These are phyloP conservation scores for Hippoglossus stenolepis DNA, from an alignment of 2,113 vertebrate species.

Conservation along the genomic window DNA sequence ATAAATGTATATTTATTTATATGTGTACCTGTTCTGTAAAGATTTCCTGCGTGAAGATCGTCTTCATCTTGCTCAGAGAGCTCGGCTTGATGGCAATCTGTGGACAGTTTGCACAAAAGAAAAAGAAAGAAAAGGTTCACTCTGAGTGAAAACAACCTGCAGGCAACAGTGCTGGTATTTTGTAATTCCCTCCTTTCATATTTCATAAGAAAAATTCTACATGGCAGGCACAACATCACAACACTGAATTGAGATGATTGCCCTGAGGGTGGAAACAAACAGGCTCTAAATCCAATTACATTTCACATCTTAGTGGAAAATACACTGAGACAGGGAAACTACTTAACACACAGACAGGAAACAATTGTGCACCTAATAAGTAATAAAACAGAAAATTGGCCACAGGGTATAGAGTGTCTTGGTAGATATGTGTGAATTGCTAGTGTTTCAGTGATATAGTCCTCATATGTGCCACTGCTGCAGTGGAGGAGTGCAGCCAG, in stretches of 20 bases:
- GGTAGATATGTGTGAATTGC: conserved; percentile 37
- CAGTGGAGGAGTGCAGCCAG: conserved; percentile 64
- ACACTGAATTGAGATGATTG: conserved; percentile 60
- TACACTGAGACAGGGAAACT: conserved; percentile 67
- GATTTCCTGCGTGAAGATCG: conserved; percentile 98
- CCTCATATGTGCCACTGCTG: conserved; percentile 35
- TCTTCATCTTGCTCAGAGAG: conserved; percentile 99
- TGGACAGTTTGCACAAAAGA: conserved; percentile 17
- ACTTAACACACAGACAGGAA: conserved; percentile 64
- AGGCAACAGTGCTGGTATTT: conserved; percentile 57
- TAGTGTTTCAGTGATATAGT: conserved; percentile 41
- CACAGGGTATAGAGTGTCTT: conserved; percentile 48
- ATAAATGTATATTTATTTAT: background rate
- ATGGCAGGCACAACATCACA: conserved; percentile 63
- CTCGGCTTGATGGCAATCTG: conserved; percentile 99
- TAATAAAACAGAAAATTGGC: conserved; percentile 64
- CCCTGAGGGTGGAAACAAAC: conserved; percentile 68
- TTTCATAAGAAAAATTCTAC: conserved; percentile 73
- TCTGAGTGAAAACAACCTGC: conserved; percentile 63
- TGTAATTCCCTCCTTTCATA: conserved; percentile 69
- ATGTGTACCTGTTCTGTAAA: conserved; percentile 96
- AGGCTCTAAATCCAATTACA: conserved; percentile 74
- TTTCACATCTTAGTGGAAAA: conserved; percentile 75
- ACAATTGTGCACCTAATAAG: conserved; percentile 72
- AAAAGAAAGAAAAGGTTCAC: conserved; percentile 19